Evolutionary conservation across 2,113 vertebrate genomes (phyloP), one percentile per base, ranked within the genome.

Genomic region (Dunckerocampus dactyliophorus): DNA sequence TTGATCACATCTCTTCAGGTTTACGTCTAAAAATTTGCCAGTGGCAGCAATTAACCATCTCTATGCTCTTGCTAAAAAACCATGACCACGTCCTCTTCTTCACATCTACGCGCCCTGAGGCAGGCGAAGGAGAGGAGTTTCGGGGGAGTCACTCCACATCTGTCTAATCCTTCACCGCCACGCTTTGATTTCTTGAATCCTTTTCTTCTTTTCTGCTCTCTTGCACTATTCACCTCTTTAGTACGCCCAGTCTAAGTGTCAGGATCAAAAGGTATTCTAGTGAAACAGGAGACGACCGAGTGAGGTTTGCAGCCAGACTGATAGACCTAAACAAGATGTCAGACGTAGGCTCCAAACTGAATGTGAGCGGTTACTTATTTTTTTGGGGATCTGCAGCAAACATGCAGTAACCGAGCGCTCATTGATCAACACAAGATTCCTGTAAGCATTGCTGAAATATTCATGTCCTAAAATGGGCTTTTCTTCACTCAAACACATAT

Each of bases 51-150:
- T 90, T 88, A 85, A 59, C 61, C 68, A 69, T 10, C 50, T 74
- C 81, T 82, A 55, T 75, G 82, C 81, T 83, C 67, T 71, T 45
- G 71, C 68, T 79, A 77, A 83, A 79, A 34, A 85, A 69, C 74
- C 77, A 62, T 81, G 77, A 83, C 80, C 62, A 39, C 51, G 67
- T 76, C 72, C 60, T 64, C 47, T 51, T 62, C 65, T 68, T 67
- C 59, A 34, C 69, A 74, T 62, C 57, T 72, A 34, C 48, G 50
- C 59, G 67, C 65, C 87, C 62, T 56, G 67, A 94, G 92, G 79
- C 79, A 83, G 47, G 88, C 91, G 92, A 62, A 72, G 88, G 91
- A 92, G 63, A 75, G 80, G 81, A 37, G 39, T 43, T 13, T n/a
- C n/a, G 39, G 39, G 39, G 39, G 39, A 69, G 52, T 81, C 72